Percentiles rank a stretch among this genome's conserved stretches.
phyloP scores from a whole-genome alignment of 2,113 vertebrate species.

The Pithys albifrons region DNA sequence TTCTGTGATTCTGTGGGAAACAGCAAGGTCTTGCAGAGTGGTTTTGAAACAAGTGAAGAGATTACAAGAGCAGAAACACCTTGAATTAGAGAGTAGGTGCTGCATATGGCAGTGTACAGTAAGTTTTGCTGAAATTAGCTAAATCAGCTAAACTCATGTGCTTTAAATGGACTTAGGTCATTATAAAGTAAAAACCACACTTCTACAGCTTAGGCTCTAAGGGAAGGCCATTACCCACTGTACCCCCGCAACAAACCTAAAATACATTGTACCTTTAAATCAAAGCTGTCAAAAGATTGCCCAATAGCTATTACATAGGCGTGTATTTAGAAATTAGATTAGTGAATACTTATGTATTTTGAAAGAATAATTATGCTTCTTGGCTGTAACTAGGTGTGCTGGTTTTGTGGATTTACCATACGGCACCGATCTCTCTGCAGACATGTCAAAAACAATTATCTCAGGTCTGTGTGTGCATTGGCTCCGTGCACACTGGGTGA shows the following conservation, averaged over 20 bases:
- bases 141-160: not conserved
- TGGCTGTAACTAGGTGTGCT: not conserved
- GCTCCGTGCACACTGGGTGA: not conserved
- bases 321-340: not conserved
- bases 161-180: not conserved
- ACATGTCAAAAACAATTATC: not conserved
- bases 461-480: not conserved
- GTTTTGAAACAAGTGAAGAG: not conserved
- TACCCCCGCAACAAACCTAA: not conserved
- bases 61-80: too few relatives aligned
- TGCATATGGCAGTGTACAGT: accelerated
- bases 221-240: not conserved
- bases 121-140: not conserved
- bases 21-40: not conserved
- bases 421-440: not conserved
- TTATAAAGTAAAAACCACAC: not conserved
- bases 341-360: not conserved
- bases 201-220: not conserved
- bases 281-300: not conserved
- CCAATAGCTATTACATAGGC: not conserved
- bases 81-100: not conserved
- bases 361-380: not conserved
- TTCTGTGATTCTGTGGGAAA: not conserved
- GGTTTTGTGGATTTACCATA: not conserved
- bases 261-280: not conserved